phyloP scores from a whole-genome alignment of 2,888 invertebrate genomes.

The Eristalis intricaria region DNA sequence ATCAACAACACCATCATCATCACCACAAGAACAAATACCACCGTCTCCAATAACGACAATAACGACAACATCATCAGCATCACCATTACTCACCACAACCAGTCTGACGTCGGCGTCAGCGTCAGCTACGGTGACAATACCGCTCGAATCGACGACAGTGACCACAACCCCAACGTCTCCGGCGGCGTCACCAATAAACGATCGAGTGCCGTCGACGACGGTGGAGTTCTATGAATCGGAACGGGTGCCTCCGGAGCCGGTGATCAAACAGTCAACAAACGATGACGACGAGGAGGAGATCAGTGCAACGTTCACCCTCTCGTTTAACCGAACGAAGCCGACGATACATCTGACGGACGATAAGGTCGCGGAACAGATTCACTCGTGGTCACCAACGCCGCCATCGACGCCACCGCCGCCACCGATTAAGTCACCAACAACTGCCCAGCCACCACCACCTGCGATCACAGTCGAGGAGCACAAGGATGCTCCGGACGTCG shows the following conservation, averaged over 20 bases:
- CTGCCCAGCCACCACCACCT: slow-evolving; percentile 76
- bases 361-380: slow-evolving; percentile 66
- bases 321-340: slow-evolving; percentile 68
- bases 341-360: slow-evolving; percentile 39
- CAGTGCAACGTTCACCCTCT: slow-evolving; percentile 78
- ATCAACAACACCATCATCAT: slow-evolving; percentile 75
- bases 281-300: slow-evolving; percentile 75
- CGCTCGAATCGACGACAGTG: slow-evolving; percentile 60
- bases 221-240: slow-evolving; percentile 44
- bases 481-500: slow-evolving; percentile 75
- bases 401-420: slow-evolving; percentile 61
- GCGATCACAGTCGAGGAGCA: slow-evolving; percentile 72
- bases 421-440: slow-evolving; percentile 73
- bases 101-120: slow-evolving; percentile 42
- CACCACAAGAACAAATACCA: slow-evolving; percentile 72
- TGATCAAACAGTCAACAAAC: slow-evolving; percentile 41
- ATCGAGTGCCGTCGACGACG: slow-evolving; percentile 73
- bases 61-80: slow-evolving; percentile 59
- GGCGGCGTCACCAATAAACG: slow-evolving; percentile 65
- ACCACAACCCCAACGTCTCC: slow-evolving; percentile 62
- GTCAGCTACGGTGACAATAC: slow-evolving; percentile 43
- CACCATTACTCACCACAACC: slow-evolving; percentile 56
- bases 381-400: slow-evolving; percentile 68
- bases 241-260: slow-evolving; percentile 35
- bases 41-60: slow-evolving; percentile 73